Evolutionary conservation across 2,888 invertebrate species (phyloP), one percentile per base, ranked within the genome.

Genomic region (Thecocarcelia acutangulata): DNA sequence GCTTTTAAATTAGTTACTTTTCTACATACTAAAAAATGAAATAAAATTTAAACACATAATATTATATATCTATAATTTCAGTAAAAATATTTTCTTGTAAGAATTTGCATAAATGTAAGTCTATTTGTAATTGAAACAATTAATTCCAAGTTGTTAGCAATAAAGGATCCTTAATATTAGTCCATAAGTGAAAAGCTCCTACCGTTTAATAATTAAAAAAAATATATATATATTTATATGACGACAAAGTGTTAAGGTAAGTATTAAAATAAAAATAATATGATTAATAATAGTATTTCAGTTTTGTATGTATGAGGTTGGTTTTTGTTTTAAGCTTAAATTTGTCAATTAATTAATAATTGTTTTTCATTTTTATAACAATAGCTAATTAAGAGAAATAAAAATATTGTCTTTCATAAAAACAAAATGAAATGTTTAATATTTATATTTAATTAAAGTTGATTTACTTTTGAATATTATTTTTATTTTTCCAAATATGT

Each of bases 261-360:
- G n/a, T 42, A n/a, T 42, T 42, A 44, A 42, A 59, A n/a, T 59
- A 42, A 44, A 13, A 40, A 46, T 21, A 61, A 48, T 44, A 69
- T 48, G 9, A 74, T 46, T 74, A 70, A 66, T 74, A 70, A 66
- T 73, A 78, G 73, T 72, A 80, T 76, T 83, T 80, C 69, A 74
- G 69, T 77, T 79, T 76, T 79, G 76, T 70, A 77, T 80, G 75
- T 61, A 68, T 83, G 78, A 79, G 79, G 80, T 80, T 76, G 61
- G 44, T 76, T 80, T 80, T 69, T 70, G 70, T 69, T 80, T 73
- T 80, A 73, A 76, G 72, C 52, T 63, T 73, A 80, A 66, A 66
- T 28, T 15, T 70, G 21, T 70, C 46, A 64, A 52, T 66, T 54
- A 48, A 64, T 70, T 59, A 58, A 63, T 68, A 74, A 28, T 46